Evolutionary conservation across 1,140 invertebrate species (phyloP).

Genomic region (Scylla paramamosain): DNA sequence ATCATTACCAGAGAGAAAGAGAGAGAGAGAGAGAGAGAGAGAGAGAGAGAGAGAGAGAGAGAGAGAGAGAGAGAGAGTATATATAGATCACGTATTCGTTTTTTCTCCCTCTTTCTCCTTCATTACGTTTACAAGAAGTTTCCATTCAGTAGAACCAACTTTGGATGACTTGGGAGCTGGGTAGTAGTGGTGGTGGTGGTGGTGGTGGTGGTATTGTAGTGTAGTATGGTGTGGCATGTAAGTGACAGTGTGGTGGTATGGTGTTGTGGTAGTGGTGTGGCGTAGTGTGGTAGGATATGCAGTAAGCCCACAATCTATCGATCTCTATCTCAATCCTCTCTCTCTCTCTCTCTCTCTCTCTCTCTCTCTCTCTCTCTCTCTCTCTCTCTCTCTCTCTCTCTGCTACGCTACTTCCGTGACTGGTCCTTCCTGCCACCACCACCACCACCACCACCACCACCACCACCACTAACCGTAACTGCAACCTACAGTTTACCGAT

Average conservation of each 20-base stretch:
- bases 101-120: no score
- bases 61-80: no score
- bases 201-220: not conserved
- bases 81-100: no score
- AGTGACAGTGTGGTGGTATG: not conserved
- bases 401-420: not conserved
- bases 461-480: no score
- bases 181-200: not conserved
- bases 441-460: not conserved
- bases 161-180: not conserved
- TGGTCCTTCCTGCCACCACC: not conserved
- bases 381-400: not conserved
- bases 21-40: no score
- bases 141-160: no score
- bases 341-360: not conserved
- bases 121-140: no score
- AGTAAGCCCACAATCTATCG: not conserved
- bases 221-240: no score
- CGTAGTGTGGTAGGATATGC: not conserved
- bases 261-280: not conserved
- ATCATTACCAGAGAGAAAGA: no score
- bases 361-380: not conserved
- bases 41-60: no score
- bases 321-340: not conserved
- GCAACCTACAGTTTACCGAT: not conserved